Percentiles rank a stretch among this genome's conserved stretches.
Evolutionary conservation across 2,113 vertebrate species (phyloP).

Genomic region (Trichechus manatus): DNA sequence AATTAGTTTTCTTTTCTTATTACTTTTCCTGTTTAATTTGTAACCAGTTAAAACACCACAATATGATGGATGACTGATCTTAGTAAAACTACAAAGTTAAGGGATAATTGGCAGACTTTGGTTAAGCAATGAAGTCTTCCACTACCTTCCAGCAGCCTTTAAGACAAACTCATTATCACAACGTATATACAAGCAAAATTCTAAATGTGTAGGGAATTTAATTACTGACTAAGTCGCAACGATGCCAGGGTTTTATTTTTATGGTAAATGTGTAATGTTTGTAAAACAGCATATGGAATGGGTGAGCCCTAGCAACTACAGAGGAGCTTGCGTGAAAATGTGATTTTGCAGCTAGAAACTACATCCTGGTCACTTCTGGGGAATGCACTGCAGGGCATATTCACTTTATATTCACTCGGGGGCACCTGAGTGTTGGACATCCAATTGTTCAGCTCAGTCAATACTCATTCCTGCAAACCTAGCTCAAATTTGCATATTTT

Average conservation of each 20-base stretch:
- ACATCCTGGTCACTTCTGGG: not conserved
- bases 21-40: conserved; percentile 85
- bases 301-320: not conserved
- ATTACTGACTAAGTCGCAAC: conserved; percentile 55
- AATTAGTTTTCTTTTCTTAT: conserved; percentile 83
- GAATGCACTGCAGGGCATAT: too few species aligned
- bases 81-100: conserved; percentile 73
- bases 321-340: not conserved
- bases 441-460: not conserved
- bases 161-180: conserved; percentile 75
- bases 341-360: not conserved
- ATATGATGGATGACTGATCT: conserved; percentile 72
- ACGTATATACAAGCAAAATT: conserved; percentile 48
- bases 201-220: conserved; percentile 68
- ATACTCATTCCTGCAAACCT: conserved; percentile 17
- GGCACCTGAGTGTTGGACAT: not conserved
- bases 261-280: conserved; percentile 21
- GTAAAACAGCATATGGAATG: conserved; percentile 10
- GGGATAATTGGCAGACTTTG: conserved; percentile 64
- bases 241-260: conserved; percentile 57
- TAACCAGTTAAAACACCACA: conserved; percentile 82
- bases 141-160: conserved; percentile 55
- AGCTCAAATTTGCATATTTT: not conserved
- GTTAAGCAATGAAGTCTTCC: conserved; percentile 60
- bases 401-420: not conserved